These are phyloP conservation scores for Pelvicachromis taeniatus DNA, from an alignment of 2,113 vertebrate genomes.

Conservation along the genomic window DNA sequence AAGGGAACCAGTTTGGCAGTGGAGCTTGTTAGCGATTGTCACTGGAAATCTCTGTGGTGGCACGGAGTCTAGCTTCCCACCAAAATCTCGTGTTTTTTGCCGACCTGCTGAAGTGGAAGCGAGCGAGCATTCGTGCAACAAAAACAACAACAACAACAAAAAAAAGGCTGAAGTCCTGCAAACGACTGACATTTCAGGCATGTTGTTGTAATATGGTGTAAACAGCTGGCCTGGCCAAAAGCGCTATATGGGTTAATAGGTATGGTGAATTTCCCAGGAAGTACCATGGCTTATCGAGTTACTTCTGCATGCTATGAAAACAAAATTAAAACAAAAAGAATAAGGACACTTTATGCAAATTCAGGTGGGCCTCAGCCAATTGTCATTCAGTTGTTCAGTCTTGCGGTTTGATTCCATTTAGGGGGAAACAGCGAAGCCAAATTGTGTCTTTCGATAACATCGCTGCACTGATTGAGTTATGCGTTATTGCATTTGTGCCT, in stretches of 20 bases:
- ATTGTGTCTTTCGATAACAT: slow-evolving; percentile 58
- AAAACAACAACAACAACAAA: no score
- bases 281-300: slow-evolving; percentile 53
- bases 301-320: neutral
- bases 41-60: neutral
- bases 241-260: slow-evolving; percentile 33
- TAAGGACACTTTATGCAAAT: slow-evolving; percentile 49
- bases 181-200: neutral
- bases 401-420: slow-evolving; percentile 50
- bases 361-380: slow-evolving; percentile 9
- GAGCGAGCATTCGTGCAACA: neutral
- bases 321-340: neutral
- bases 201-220: slow-evolving; percentile 29
- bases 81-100: neutral
- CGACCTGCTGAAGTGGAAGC: neutral
- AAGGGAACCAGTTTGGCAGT: slow-evolving; percentile 41
- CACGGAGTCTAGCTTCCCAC: neutral
- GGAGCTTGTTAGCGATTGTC: slow-evolving; percentile 17
- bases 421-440: slow-evolving; percentile 43
- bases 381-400: slow-evolving; percentile 50
- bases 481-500: slow-evolving; percentile 57
- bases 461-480: slow-evolving; percentile 51
- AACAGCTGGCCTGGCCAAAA: slow-evolving; percentile 31
- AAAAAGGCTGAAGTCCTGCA: neutral
- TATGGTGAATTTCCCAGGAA: slow-evolving; percentile 46